Conservation (phyloP, 2,797 vertebrate genomes). For the Phoebastria nigripes region DNA sequence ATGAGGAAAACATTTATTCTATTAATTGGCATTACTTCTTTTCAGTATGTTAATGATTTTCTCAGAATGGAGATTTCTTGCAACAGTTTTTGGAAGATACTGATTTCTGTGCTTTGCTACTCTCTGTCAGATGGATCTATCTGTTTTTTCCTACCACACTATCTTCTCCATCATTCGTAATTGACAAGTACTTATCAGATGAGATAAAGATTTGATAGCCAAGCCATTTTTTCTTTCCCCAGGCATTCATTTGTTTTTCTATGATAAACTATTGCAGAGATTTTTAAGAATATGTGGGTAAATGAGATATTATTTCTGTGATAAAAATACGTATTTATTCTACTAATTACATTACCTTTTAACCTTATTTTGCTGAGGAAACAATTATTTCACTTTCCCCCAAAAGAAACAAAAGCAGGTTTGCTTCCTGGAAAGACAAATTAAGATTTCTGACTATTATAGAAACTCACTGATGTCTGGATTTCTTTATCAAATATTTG, state of each 20-base stretch:
- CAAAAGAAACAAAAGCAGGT: not conserved
- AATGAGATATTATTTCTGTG: not conserved
- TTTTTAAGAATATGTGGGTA: not conserved
- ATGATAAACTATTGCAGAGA: not conserved
- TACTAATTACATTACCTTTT: not conserved
- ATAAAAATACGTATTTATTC: not conserved
- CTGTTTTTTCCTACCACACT: not conserved
- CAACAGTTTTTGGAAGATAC: not conserved
- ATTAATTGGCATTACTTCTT: slow-evolving; percentile 68
- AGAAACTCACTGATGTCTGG: not conserved
- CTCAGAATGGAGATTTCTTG: not conserved
- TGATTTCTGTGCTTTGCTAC: not conserved
- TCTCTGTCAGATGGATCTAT: not conserved
- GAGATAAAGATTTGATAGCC: not conserved
- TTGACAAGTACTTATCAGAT: not conserved
- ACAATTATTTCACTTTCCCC: not conserved
- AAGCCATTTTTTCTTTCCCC: not conserved
- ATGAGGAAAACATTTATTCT: slow-evolving; percentile 64
- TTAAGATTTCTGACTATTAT: not conserved
- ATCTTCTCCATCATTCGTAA: not conserved
- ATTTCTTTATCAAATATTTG: not conserved
- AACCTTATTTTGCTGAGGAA: not conserved
- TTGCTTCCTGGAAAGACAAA: not conserved
- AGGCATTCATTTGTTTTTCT: not conserved
- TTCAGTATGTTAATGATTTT: slow-evolving; percentile 23